A percentile compares a stretch with the other conserved stretches of the same genome.
These are phyloP conservation scores for Talpa occidentalis DNA, from an alignment of 2,113 vertebrate genomes.

Conservation along the genomic window DNA sequence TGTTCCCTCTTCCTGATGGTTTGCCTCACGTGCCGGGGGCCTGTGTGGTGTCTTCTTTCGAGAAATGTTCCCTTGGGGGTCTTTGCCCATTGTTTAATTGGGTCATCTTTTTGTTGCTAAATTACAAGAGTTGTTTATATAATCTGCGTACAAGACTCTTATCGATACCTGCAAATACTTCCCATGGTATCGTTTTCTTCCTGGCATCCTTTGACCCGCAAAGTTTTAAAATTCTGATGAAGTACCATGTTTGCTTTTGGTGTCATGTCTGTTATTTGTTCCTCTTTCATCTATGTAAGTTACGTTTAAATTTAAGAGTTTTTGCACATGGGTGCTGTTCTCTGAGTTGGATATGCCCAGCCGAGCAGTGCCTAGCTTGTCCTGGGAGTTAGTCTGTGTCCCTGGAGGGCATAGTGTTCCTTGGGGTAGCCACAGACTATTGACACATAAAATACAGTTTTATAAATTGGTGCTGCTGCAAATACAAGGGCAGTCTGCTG, in stretches of 20 bases:
- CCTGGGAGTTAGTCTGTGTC: not conserved
- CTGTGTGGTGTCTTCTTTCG: not conserved
- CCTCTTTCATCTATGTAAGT: rapidly evolving
- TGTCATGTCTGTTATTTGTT: rapidly evolving
- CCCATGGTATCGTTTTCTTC: not conserved
- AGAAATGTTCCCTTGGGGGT: not conserved
- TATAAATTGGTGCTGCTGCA: not conserved
- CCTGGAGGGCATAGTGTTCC: not conserved
- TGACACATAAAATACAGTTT: too few relatives aligned
- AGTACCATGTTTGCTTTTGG: not conserved
- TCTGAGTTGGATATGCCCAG: not conserved
- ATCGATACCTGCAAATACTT: too few relatives aligned
- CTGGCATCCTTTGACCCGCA: not conserved
- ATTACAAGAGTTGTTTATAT: not conserved
- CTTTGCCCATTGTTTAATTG: not conserved
- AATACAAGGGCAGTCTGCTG: too few relatives aligned
- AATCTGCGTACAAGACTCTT: too few relatives aligned
- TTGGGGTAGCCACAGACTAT: too few relatives aligned
- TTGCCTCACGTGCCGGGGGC: not conserved
- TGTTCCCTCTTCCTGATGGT: too few relatives aligned
- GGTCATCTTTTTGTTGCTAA: not conserved
- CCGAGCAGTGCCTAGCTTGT: too few relatives aligned
- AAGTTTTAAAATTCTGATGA: not conserved
- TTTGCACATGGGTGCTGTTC: not conserved
- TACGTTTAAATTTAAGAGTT: too few relatives aligned